phyloP scores from a whole-genome alignment of 2,113 vertebrate genomes.

The Budorcas taxicolor region DNA sequence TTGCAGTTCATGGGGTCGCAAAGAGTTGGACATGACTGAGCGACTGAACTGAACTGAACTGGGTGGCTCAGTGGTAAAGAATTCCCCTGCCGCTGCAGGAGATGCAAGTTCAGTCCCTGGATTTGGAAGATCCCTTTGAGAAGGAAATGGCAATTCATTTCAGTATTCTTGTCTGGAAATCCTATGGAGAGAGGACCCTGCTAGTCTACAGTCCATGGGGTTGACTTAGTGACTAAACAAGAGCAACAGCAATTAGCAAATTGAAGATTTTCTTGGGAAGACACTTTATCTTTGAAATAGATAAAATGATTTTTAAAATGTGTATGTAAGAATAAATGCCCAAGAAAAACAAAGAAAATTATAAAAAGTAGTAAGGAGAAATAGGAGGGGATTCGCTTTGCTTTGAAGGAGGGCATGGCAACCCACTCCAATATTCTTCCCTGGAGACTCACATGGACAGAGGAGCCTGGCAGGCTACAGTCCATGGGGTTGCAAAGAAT shows the following conservation, averaged over 20 bases:
- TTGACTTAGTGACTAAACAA: neutral
- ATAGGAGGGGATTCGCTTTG: rapidly evolving
- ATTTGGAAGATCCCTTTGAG: neutral
- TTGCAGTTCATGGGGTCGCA: too few species aligned
- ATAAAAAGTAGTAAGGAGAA: neutral
- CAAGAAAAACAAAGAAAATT: neutral
- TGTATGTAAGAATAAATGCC: neutral
- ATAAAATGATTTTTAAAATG: neutral
- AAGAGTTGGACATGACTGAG: too few species aligned
- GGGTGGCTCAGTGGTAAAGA: neutral
- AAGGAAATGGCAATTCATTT: neutral
- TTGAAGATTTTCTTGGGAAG: neutral
- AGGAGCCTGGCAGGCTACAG: neutral
- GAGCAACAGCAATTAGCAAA: neutral
- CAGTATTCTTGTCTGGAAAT: neutral
- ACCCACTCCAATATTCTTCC: neutral
- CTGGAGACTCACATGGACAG: neutral
- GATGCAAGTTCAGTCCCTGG: neutral
- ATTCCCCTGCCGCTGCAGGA: neutral
- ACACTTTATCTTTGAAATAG: neutral
- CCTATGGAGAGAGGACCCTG: neutral
- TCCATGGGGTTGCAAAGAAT: neutral
- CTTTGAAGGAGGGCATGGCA: neutral
- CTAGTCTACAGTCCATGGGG: neutral
- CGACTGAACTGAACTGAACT: neutral